These are phyloP conservation scores for Cheirogaleus major DNA, from an alignment of 2,797 vertebrate species.

Conservation along the genomic window DNA sequence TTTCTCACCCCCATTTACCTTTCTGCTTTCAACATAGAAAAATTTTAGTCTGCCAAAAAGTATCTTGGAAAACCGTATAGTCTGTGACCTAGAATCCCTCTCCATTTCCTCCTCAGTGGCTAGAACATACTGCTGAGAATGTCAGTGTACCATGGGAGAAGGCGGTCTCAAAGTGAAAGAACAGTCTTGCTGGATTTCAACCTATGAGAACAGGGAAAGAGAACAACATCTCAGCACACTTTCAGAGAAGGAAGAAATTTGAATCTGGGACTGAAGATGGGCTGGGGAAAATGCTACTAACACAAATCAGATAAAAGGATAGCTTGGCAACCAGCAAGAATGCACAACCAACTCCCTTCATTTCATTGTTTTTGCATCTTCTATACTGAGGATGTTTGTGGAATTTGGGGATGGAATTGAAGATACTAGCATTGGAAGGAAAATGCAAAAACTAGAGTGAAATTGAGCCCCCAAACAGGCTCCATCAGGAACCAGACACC, in stretches of 20 bases:
- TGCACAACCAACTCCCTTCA: neutral
- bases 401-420: neutral
- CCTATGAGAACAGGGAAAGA: neutral
- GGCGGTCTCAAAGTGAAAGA: neutral
- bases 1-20: neutral
- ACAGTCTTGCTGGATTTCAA: neutral
- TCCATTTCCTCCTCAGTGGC: neutral
- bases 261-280: neutral
- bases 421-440: neutral
- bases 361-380: neutral
- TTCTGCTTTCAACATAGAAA: slow-evolving; percentile 12
- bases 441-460: neutral
- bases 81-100: neutral
- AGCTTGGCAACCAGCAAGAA: neutral
- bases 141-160: neutral
- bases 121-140: neutral
- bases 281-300: neutral
- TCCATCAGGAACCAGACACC: neutral
- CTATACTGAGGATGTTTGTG: neutral
- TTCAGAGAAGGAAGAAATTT: slow-evolving; percentile 21
- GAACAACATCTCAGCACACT: neutral
- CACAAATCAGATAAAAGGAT: slow-evolving; percentile 5
- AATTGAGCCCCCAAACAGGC: neutral
- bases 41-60: neutral
- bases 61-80: neutral